phyloP scores from a whole-genome alignment of 1,140 invertebrate genomes.

The Drosophila willistoni region DNA sequence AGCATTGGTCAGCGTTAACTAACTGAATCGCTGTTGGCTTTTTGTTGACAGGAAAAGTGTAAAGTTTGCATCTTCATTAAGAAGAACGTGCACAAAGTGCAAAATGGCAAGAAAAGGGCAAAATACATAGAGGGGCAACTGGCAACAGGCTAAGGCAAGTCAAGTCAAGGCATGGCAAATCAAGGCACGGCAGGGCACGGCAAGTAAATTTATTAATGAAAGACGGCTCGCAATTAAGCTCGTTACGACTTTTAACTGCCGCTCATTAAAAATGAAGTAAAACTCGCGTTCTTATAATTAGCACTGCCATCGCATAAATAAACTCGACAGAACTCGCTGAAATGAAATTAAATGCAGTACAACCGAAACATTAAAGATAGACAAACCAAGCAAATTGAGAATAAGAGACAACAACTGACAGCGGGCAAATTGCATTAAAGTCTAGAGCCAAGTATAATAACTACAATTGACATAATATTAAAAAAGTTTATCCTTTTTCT shows the following conservation, averaged over 20 bases:
- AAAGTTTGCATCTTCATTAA: constrained; percentile 68
- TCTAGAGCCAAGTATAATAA: constrained; percentile 51
- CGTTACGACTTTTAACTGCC: constrained; percentile 70
- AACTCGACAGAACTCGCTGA: constrained; percentile 21
- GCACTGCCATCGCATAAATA: constrained; percentile 69
- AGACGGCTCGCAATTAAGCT: constrained; percentile 69
- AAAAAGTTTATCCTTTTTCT: constrained; percentile 47
- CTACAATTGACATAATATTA: constrained; percentile 38
- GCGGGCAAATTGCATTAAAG: constrained; percentile 48
- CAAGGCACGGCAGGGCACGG: background rate
- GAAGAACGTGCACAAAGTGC: constrained; percentile 54
- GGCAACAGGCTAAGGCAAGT: constrained; percentile 8
- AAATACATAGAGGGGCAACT: no score
- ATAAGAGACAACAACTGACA: constrained; percentile 30
- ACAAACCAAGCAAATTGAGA: background rate
- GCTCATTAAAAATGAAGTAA: constrained; percentile 60
- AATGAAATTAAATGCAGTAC: constrained; percentile 59
- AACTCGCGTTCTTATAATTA: constrained; percentile 53
- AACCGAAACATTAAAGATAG: constrained; percentile 38
- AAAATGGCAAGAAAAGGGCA: constrained; percentile 21
- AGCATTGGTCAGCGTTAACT: constrained; percentile 1
- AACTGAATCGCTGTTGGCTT: constrained; percentile 29
- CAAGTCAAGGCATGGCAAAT: constrained; percentile 11
- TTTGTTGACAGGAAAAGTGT: constrained; percentile 47
- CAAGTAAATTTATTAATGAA: constrained; percentile 67